Conservation (phyloP, 2,113 vertebrate species). For the Labeo rohita region DNA sequence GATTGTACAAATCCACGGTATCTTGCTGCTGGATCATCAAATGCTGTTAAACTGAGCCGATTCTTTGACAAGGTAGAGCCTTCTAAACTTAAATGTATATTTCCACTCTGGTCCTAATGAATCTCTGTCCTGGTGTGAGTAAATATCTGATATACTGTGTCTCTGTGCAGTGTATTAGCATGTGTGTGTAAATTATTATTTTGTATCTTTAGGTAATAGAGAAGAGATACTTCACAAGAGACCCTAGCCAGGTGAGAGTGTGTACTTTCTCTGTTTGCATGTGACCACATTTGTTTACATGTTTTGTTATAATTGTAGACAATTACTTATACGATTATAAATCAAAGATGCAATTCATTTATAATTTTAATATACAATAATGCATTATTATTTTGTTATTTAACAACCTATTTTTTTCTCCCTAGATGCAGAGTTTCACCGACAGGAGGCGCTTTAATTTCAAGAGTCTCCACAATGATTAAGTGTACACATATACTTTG, state of each 20-base stretch:
- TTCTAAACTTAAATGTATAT: neutral
- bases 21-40: slow-evolving; percentile 93
- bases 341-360: neutral
- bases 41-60: slow-evolving; percentile 94
- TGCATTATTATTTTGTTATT: neutral
- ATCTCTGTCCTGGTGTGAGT: neutral
- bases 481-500: slow-evolving; percentile 13
- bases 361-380: slow-evolving; percentile 1
- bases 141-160: neutral
- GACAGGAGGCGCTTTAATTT: slow-evolving; percentile 91
- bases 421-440: slow-evolving; percentile 88
- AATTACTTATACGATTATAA: neutral
- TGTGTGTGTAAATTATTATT: neutral
- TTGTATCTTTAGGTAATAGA: slow-evolving; percentile 86
- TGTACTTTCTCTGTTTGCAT: neutral
- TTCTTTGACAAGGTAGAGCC: slow-evolving; percentile 96
- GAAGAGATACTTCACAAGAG: slow-evolving; percentile 93
- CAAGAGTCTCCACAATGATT: slow-evolving; percentile 93
- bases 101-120: neutral
- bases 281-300: neutral
- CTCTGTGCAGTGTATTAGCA: neutral
- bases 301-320: neutral
- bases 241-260: slow-evolving; percentile 86
- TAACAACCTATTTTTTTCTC: slow-evolving; percentile 49
- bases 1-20: slow-evolving; percentile 93